A percentile compares a stretch with the other conserved stretches of the same genome.
Evolutionary conservation across 2,113 vertebrate species (phyloP).

Genomic region (Zosterops pallidus): DNA sequence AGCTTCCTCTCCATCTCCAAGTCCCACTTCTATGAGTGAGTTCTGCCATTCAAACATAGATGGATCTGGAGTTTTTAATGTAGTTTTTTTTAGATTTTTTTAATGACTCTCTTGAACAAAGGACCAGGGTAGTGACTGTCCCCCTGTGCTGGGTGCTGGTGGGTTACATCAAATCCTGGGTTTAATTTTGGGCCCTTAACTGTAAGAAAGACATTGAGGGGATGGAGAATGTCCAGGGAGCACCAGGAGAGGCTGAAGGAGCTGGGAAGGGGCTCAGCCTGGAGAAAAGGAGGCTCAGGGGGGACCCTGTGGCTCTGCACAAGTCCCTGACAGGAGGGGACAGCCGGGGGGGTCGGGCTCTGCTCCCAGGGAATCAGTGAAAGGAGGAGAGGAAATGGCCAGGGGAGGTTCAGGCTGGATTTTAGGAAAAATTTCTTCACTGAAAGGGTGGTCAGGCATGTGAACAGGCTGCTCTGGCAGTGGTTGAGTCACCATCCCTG

Average conservation of each 20-base stretch:
- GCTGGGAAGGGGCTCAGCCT: background rate
- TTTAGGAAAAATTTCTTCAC: background rate
- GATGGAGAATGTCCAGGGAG: background rate
- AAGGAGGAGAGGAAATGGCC: fast-evolving
- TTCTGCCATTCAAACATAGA: background rate
- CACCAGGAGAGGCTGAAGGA: fast-evolving
- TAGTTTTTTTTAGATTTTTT: background rate
- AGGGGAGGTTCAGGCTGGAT: background rate
- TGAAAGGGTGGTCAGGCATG: background rate
- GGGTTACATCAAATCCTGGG: background rate
- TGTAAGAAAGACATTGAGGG: no score
- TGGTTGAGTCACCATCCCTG: background rate
- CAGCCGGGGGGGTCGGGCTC: fast-evolving
- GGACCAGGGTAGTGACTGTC: fast-evolving
- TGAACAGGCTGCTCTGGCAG: background rate
- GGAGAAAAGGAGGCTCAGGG: background rate
- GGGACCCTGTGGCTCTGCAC: background rate
- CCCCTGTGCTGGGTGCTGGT: background rate
- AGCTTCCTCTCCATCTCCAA: slow-evolving; percentile 92
- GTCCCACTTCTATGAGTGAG: slow-evolving; percentile 94
- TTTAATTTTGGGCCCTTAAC: background rate
- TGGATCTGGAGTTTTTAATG: background rate
- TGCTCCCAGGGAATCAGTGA: background rate
- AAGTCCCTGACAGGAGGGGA: background rate
- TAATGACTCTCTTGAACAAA: background rate